phyloP scores from a whole-genome alignment of 1,140 invertebrate species.

The Brachystomella parvula region DNA sequence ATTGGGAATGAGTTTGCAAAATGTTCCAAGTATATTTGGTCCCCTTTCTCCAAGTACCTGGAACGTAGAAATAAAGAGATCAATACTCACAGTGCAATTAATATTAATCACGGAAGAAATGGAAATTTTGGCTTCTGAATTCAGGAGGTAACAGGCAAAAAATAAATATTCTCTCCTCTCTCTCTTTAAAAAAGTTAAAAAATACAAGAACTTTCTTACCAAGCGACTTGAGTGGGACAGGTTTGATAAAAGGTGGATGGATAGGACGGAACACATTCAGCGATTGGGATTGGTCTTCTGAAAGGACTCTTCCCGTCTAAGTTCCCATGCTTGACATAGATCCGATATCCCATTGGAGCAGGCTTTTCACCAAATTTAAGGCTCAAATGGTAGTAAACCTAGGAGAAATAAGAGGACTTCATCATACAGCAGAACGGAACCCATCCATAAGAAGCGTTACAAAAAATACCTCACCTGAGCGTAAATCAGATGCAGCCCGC shows the following conservation, averaged over 20 bases:
- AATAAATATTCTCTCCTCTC: no score
- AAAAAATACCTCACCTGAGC: constrained; percentile 34
- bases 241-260: constrained; percentile 28
- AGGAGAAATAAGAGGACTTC: not conserved
- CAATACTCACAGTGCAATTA: not conserved
- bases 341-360: constrained; percentile 24
- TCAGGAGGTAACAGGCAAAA: no score
- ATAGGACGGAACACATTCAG: constrained; percentile 30
- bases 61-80: not conserved
- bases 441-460: no score
- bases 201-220: constrained; percentile 14
- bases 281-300: constrained; percentile 18
- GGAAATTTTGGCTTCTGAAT: no score
- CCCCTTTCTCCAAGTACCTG: constrained; percentile 25
- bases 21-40: constrained; percentile 32
- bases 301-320: not conserved
- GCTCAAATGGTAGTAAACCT: constrained; percentile 28
- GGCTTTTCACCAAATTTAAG: not conserved
- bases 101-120: no score
- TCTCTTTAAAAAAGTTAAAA: no score
- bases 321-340: constrained; percentile 20
- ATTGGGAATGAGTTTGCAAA: constrained; percentile 23
- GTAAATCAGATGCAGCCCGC: constrained; percentile 30
- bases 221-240: constrained; percentile 30
- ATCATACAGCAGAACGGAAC: no score